Conservation (phyloP, 2,888 invertebrate species). For the Agrilus mali region DNA sequence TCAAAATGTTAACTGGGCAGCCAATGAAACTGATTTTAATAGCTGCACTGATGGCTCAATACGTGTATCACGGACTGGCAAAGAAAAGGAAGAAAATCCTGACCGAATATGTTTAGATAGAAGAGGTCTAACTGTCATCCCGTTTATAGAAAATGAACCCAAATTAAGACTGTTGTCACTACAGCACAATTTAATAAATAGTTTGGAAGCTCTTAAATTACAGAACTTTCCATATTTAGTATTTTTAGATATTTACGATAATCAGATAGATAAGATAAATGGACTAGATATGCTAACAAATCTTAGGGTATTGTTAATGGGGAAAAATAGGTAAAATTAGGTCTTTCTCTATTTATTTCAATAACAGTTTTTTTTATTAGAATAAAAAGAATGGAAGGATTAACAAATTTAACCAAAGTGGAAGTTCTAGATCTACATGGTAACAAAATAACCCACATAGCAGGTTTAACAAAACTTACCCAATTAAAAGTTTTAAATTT, state of each 20-base stretch:
- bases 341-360: background rate
- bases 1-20: conserved; percentile 13
- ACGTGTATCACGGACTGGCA: conserved; percentile 55
- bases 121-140: conserved; percentile 70
- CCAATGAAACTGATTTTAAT: conserved; percentile 37
- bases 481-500: conserved; percentile 84
- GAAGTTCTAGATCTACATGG: conserved; percentile 91
- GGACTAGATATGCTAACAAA: conserved; percentile 66
- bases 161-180: conserved; percentile 73
- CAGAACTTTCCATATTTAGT: conserved; percentile 60
- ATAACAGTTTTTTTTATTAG: conserved; percentile 35
- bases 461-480: conserved; percentile 52
- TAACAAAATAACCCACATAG: conserved; percentile 65
- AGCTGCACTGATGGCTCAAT: conserved; percentile 51
- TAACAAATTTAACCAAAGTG: conserved; percentile 57
- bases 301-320: conserved; percentile 74
- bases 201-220: conserved; percentile 48
- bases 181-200: conserved; percentile 81
- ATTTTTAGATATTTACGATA: conserved; percentile 88
- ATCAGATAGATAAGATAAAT: conserved; percentile 79
- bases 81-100: conserved; percentile 72
- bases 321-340: conserved; percentile 66
- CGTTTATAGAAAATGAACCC: conserved; percentile 69
- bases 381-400: conserved; percentile 65
- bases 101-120: conserved; percentile 83